These are phyloP conservation scores for Eurosta solidaginis DNA, from an alignment of 1,140 invertebrate genomes.

Conservation along the genomic window DNA sequence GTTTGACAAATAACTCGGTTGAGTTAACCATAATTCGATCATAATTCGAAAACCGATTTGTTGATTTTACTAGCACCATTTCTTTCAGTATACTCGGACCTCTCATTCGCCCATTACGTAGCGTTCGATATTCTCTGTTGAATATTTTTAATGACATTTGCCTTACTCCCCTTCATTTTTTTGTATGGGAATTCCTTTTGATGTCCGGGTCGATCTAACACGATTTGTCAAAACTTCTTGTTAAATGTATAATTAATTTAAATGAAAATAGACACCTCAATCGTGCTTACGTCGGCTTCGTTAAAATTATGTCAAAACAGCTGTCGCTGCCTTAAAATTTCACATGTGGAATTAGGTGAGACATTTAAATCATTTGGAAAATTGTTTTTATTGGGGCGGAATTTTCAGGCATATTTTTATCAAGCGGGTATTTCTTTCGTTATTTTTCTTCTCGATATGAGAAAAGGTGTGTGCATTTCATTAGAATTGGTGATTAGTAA, in stretches of 20 bases:
- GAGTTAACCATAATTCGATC: too few relatives aligned
- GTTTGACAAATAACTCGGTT: too few relatives aligned
- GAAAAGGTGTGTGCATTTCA: too few relatives aligned
- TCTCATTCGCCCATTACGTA: too few relatives aligned
- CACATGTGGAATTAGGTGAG: neutral
- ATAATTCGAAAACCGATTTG: too few relatives aligned
- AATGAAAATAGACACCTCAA: neutral
- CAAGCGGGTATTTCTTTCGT: too few relatives aligned
- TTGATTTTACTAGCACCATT: too few relatives aligned
- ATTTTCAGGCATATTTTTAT: too few relatives aligned
- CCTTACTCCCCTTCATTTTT: neutral
- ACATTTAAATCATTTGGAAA: neutral
- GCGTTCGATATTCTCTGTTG: too few relatives aligned
- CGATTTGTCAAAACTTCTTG: neutral
- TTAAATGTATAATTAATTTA: neutral
- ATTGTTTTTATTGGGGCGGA: neutral
- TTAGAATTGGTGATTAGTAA: too few relatives aligned
- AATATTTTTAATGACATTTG: neutral
- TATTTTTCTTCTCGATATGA: too few relatives aligned
- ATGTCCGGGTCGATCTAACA: neutral
- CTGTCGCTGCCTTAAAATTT: neutral
- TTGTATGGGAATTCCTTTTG: neutral
- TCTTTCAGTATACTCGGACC: too few relatives aligned
- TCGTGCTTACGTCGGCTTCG: neutral
- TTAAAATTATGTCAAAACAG: neutral